Conservation (phyloP, 1,140 invertebrate genomes). For the Papilio aristodemus region DNA sequence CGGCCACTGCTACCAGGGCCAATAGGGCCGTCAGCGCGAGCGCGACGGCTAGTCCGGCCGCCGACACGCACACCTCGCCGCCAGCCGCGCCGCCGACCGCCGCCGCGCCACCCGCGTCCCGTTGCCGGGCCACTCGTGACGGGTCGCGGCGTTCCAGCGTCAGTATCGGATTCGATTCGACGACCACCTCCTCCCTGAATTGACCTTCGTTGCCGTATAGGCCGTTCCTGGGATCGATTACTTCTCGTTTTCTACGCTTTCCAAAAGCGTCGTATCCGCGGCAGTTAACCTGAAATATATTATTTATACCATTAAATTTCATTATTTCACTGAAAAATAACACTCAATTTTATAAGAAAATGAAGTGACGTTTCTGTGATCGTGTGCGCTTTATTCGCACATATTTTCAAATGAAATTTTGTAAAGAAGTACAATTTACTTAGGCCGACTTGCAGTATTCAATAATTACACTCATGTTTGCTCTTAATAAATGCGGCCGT, state of each 20-base stretch:
- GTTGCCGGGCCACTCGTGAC: constrained; percentile 81
- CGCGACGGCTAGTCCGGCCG: constrained; percentile 94
- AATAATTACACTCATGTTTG: too few relatives aligned
- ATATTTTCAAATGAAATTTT: background rate
- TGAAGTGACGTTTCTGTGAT: background rate
- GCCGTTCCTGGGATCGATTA: constrained; percentile 80
- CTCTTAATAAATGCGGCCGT: background rate
- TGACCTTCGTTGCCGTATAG: constrained; percentile 85
- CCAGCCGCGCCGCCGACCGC: constrained; percentile 25
- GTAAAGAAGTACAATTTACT: too few relatives aligned
- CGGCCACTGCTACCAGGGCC: constrained; percentile 94
- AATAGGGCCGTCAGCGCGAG: constrained; percentile 94
- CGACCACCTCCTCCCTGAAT: constrained; percentile 94
- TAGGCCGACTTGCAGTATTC: too few relatives aligned
- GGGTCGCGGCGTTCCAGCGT: constrained; percentile 91
- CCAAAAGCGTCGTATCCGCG: constrained; percentile 94
- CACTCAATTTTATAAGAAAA: background rate
- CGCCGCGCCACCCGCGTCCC: constrained; percentile 49
- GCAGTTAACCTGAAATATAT: constrained; percentile 89
- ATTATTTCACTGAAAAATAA: background rate
- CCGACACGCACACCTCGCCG: constrained; percentile 96
- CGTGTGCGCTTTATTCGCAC: background rate
- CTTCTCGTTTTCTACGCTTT: constrained; percentile 86
- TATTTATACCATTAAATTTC: constrained; percentile 5
- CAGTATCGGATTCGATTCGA: constrained; percentile 94